Conservation (phyloP, 2,888 invertebrate genomes). For the Aphidius colemani region DNA sequence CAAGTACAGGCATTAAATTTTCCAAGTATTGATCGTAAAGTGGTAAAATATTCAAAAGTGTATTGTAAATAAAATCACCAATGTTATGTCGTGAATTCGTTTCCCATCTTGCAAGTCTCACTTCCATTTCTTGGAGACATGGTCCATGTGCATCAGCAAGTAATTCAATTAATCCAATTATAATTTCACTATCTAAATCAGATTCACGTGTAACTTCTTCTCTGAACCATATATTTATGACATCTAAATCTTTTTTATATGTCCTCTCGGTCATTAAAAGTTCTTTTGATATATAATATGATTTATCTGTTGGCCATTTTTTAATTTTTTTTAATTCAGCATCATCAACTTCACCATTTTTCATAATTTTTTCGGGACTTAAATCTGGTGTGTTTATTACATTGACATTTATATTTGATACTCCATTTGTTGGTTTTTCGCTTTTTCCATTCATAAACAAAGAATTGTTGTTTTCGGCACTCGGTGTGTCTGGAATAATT, state of each 20-base stretch:
- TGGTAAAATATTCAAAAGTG: constrained; percentile 67
- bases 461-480: constrained; percentile 54
- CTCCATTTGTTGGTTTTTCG: constrained; percentile 44
- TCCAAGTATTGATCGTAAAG: constrained; percentile 76
- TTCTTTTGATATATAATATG: constrained; percentile 89
- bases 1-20: constrained; percentile 76
- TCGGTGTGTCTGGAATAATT: constrained; percentile 22
- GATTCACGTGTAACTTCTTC: constrained; percentile 71
- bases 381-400: constrained; percentile 50
- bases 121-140: constrained; percentile 79
- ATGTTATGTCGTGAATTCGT: constrained; percentile 69
- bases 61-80: constrained; percentile 76
- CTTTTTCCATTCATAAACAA: constrained; percentile 41
- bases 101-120: constrained; percentile 76
- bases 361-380: constrained; percentile 52
- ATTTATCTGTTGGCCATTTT: constrained; percentile 71
- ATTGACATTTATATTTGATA: constrained; percentile 39
- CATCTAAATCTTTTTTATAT: constrained; percentile 91
- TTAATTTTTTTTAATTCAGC: constrained; percentile 44
- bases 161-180: constrained; percentile 69
- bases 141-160: constrained; percentile 82
- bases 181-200: constrained; percentile 67
- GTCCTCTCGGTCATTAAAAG: constrained; percentile 94
- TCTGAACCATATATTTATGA: constrained; percentile 83
- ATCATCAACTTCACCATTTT: constrained; percentile 49